A percentile compares a stretch with the other conserved stretches of the same genome.
Conservation (phyloP, 2,113 vertebrate genomes). For the Chamaetylas fuelleborni region DNA sequence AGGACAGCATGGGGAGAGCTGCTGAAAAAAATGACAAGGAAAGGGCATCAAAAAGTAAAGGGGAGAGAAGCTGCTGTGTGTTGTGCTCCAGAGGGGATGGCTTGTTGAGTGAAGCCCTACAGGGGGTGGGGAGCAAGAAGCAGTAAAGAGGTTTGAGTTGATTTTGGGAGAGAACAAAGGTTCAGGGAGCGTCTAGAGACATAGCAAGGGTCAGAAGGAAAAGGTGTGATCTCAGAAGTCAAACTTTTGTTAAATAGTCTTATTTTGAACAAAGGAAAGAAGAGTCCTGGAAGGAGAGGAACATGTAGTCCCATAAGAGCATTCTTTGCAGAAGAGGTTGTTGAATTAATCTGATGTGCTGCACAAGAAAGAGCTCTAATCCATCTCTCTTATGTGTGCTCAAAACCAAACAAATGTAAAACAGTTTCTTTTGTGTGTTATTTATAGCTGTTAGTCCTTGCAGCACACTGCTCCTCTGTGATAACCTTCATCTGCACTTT, state of each 20-base stretch:
- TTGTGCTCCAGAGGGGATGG: not conserved
- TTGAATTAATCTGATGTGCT: conserved; percentile 2
- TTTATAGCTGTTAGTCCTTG: conserved; percentile 5
- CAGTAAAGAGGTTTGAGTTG: not conserved
- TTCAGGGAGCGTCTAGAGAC: not conserved
- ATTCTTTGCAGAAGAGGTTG: not conserved
- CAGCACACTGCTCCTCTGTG: not conserved
- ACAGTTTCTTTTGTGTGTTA: conserved; percentile 9
- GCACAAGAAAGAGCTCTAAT: not conserved
- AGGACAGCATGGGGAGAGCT: not conserved
- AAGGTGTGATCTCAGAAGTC: not conserved
- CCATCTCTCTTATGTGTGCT: not conserved
- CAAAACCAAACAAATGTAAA: conserved; percentile 24
- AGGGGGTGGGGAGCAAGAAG: not conserved
- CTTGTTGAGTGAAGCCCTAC: not conserved
- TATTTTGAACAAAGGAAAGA: not conserved
- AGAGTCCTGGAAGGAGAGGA: not conserved
- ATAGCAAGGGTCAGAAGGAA: not conserved
- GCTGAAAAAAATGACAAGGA: not conserved
- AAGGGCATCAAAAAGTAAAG: not conserved
- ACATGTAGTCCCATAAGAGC: not conserved
- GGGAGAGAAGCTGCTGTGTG: not conserved
- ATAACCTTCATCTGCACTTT: conserved; percentile 40
- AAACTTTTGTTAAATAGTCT: not conserved
- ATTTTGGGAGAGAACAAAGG: not conserved